A percentile compares a stretch with the other conserved stretches of the same genome.
phyloP scores from a whole-genome alignment of 2,888 invertebrate genomes.

The Conistra vaccinii region DNA sequence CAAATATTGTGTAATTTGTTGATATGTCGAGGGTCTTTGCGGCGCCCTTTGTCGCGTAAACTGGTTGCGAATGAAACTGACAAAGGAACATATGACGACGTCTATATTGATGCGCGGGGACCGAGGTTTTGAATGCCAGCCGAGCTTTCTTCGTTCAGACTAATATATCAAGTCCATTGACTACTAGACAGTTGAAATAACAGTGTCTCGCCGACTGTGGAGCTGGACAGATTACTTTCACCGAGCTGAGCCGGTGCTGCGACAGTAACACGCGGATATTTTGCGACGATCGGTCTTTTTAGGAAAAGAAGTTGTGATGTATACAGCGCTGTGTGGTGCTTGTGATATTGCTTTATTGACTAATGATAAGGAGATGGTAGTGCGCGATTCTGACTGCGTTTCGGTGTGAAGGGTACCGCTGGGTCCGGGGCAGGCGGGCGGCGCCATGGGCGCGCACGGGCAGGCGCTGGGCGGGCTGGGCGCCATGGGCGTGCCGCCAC shows the following conservation, averaged over 20 bases:
- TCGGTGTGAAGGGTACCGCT: conserved; percentile 81
- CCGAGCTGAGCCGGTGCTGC: conserved; percentile 39
- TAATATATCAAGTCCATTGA: conserved; percentile 83
- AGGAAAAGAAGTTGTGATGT: conserved; percentile 53
- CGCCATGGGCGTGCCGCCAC: conserved; percentile 78
- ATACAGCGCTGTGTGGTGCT: conserved; percentile 42
- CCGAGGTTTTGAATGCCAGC: conserved; percentile 74
- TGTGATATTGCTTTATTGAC: conserved; percentile 43
- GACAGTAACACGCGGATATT: conserved; percentile 22
- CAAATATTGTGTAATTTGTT: conserved; percentile 90
- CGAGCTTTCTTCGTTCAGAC: conserved; percentile 77
- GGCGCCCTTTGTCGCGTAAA: conserved; percentile 86
- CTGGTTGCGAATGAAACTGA: conserved; percentile 81
- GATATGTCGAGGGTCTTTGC: conserved; percentile 89
- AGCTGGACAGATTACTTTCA: conserved; percentile 63
- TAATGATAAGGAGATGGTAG: conserved; percentile 43
- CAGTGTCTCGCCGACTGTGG: conserved; percentile 72
- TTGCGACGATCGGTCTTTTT: conserved; percentile 6
- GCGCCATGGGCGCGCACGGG: conserved; percentile 80
- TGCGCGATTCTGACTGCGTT: conserved; percentile 60
- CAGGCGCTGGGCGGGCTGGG: conserved; percentile 80
- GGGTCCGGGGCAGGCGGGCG: conserved; percentile 81
- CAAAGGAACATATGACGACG: conserved; percentile 87
- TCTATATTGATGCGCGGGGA: conserved; percentile 82
- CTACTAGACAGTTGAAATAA: conserved; percentile 83